Evolutionary conservation across 2,888 invertebrate species (phyloP), one percentile per base, ranked within the genome.

Genomic region (Plagiodera versicolora): DNA sequence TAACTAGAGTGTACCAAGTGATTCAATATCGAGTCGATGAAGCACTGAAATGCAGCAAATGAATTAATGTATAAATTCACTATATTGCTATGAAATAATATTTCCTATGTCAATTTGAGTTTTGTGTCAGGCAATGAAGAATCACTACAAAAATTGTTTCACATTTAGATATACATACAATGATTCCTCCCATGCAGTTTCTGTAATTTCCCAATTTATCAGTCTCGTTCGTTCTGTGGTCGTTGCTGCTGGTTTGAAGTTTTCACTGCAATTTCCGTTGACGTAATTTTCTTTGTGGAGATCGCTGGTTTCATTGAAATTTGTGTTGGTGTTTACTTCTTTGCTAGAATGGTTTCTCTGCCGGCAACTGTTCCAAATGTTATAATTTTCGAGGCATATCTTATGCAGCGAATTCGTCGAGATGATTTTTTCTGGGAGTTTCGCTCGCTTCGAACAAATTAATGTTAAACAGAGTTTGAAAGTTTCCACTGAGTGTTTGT

Each of bases 221-320:
- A 49, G 52, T 39, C 39, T 1, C 39, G 39, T 39, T 39, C 28
- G 4, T 47, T 35, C 50, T 55, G 58, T 52, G 45, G 39, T 50
- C 63, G 55, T 61, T 39, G 2, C 11, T 39, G 39, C 39, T 39
- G 14, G 39, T 39, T 39, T 39, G 35, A 64, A 60, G 54, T 64
- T 66, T 61, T 30, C 58, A 30, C 53, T 58, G 63, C 65, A 61
- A 63, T 64, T 64, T 56, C 54, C 56, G 60, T 60, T 56, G 56
- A 50, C 56, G 10, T 56, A 46, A 50, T 63, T 53, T 45, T 24
- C 58, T 58, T 65, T 58, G 60, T 60, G 48, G 20, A 56, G 46
- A 14, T 11, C 11, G 39, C 39, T 14, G 52, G 32, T 52, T 19
- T 28, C 50, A 52, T 48, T 50, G 39, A 28, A 57, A 60, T 67